Percentiles rank a stretch among this genome's conserved stretches.
These are phyloP conservation scores for Puffinus mauretanicus DNA, from an alignment of 2,113 vertebrate species.

Conservation along the genomic window DNA sequence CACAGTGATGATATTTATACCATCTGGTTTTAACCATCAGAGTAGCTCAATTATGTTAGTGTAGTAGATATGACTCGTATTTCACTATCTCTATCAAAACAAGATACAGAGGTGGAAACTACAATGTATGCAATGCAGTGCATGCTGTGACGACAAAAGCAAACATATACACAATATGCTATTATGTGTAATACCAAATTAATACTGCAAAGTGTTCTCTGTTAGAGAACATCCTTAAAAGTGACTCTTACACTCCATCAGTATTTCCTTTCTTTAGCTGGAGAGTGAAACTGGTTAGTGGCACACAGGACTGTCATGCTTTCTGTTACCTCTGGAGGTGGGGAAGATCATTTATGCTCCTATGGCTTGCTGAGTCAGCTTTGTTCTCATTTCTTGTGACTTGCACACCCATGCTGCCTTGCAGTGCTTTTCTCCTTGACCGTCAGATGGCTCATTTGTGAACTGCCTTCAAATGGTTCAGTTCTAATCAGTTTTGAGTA, in stretches of 20 bases:
- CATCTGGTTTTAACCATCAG: neutral
- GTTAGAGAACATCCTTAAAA: neutral
- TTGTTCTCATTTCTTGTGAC: neutral
- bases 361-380: neutral
- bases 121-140: neutral
- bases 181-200: neutral
- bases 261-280: neutral
- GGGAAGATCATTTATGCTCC: neutral
- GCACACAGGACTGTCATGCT: neutral
- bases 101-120: neutral
- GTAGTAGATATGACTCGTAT: neutral
- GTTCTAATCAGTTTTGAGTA: neutral
- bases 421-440: neutral
- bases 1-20: neutral
- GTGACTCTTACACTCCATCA: rapidly evolving
- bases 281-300: neutral
- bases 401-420: neutral
- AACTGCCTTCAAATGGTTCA: neutral
- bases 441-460: neutral
- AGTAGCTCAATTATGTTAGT: neutral
- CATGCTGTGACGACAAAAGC: neutral
- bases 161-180: neutral
- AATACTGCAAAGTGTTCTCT: neutral
- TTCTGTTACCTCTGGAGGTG: neutral
- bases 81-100: neutral